Conservation (phyloP, 2,113 vertebrate genomes). For the Prionailurus bengalensis region DNA sequence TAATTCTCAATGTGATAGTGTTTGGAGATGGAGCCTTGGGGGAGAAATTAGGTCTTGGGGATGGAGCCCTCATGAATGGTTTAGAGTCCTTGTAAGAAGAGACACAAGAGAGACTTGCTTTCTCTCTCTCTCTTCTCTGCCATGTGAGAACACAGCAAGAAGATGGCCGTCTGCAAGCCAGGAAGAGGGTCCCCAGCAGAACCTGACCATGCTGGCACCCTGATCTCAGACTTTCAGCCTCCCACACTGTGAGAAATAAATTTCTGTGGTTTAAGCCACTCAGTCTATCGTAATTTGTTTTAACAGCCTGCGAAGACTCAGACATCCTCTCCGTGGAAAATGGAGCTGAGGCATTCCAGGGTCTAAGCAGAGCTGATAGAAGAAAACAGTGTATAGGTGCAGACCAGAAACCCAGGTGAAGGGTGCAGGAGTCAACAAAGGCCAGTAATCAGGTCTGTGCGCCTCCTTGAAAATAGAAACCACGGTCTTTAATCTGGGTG, state of each 20-base stretch:
- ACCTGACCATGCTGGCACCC: background rate
- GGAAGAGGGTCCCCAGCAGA: background rate
- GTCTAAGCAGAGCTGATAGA: background rate
- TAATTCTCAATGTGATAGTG: background rate
- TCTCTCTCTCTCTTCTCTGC: background rate
- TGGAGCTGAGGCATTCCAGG: background rate
- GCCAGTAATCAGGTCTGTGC: background rate
- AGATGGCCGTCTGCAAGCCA: background rate
- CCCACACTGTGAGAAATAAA: background rate
- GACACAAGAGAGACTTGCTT: background rate
- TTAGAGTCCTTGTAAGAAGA: background rate
- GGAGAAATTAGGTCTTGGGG: background rate
- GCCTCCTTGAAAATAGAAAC: background rate
- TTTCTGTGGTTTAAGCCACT: background rate
- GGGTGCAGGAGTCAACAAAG: background rate
- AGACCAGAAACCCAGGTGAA: background rate
- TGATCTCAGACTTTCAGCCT: background rate
- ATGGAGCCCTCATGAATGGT: background rate
- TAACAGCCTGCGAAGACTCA: background rate
- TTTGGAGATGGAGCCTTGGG: background rate
- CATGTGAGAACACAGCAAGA: background rate
- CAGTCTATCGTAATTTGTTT: background rate
- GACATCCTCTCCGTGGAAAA: background rate
- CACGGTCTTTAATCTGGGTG: background rate
- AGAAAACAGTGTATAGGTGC: background rate